Percentiles rank a stretch among this genome's conserved stretches.
Evolutionary conservation across 2,888 invertebrate genomes (phyloP).

Genomic region (Cylindroiulus punctatus): DNA sequence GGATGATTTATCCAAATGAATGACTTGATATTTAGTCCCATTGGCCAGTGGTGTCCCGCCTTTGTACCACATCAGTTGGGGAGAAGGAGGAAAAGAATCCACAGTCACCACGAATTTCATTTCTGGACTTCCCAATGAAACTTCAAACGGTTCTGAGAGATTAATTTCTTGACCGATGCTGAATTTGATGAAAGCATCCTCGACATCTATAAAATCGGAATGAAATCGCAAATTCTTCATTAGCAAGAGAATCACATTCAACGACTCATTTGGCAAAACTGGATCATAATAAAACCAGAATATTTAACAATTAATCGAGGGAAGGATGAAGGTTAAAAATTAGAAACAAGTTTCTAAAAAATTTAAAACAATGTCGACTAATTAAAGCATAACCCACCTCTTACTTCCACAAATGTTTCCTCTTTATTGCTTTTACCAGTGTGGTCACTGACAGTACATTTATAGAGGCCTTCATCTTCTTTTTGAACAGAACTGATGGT

Average conservation of each 20-base stretch:
- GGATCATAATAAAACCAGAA: too few species aligned
- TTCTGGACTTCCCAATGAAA: not conserved
- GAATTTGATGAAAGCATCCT: slow-evolving; percentile 40
- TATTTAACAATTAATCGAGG: too few species aligned
- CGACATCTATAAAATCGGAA: slow-evolving; percentile 1
- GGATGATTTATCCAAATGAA: not conserved
- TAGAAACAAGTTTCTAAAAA: too few species aligned
- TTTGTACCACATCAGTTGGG: slow-evolving; percentile 48
- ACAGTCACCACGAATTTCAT: slow-evolving; percentile 21
- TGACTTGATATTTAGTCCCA: slow-evolving; percentile 42
- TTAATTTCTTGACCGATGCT: not conserved
- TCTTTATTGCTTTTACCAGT: slow-evolving; percentile 14
- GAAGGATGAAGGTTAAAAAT: too few species aligned
- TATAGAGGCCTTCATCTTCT: slow-evolving; percentile 23
- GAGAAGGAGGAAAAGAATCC: slow-evolving; percentile 36
- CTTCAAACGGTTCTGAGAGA: not conserved
- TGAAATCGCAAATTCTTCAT: not conserved
- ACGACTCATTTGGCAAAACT: too few species aligned
- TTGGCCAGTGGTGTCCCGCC: not conserved
- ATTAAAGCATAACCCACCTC: not conserved
- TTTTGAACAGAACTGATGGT: slow-evolving; percentile 40
- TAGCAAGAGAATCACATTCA: too few species aligned
- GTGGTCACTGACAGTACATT: slow-evolving; percentile 32
- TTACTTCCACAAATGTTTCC: slow-evolving; percentile 5
- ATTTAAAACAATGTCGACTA: too few species aligned